Evolutionary conservation across 2,888 invertebrate species (phyloP).

Genomic region (Digitonthophagus gazella): DNA sequence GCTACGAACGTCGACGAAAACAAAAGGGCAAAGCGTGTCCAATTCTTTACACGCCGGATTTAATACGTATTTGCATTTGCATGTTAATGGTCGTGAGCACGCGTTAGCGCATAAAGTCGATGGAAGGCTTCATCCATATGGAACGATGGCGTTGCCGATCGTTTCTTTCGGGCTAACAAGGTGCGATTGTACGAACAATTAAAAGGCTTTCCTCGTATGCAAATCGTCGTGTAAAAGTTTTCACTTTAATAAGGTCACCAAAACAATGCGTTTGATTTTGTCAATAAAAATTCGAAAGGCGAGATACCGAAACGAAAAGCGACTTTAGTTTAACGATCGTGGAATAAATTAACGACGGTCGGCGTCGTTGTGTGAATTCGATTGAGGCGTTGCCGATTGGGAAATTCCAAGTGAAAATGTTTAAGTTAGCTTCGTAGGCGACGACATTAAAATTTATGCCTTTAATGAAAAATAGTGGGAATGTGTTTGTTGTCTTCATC

Average conservation of each 20-base stretch:
- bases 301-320: background rate
- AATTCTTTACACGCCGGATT: constrained; percentile 7
- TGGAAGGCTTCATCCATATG: background rate
- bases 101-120: background rate
- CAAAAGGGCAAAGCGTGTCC: constrained; percentile 1
- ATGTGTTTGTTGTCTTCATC: background rate
- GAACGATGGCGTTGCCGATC: background rate
- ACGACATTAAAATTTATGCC: background rate
- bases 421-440: background rate
- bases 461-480: background rate
- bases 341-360: background rate
- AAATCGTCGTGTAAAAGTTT: constrained; percentile 10
- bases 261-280: constrained; percentile 14
- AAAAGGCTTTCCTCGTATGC: constrained; percentile 7
- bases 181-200: background rate
- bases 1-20: background rate
- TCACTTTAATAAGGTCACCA: constrained; percentile 14
- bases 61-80: constrained; percentile 8
- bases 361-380: too few species aligned
- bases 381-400: background rate
- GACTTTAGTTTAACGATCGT: too few species aligned
- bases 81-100: constrained; percentile 5
- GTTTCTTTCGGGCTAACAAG: background rate
- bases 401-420: background rate
- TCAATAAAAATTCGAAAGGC: constrained; percentile 18